Evolutionary conservation across 1,140 invertebrate genomes (phyloP), one percentile per base, ranked within the genome.

Genomic region (Nymphalis io): DNA sequence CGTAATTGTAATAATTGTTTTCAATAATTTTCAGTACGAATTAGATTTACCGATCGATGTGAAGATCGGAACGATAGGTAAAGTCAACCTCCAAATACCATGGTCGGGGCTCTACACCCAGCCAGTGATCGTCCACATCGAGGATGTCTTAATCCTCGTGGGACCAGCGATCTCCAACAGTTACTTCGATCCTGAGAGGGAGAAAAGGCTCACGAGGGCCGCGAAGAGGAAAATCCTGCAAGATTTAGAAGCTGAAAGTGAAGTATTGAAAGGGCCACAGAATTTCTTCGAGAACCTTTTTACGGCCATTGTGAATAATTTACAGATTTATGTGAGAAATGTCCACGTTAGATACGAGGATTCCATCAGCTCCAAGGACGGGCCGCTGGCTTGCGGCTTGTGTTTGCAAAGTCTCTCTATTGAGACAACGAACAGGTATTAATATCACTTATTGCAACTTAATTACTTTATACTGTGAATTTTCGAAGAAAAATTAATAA

Each of bases 341-440:
- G 93, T 98, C 60, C 96, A 98, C 85, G 93, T 98, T 58, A 93
- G 96, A 76, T 98, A 97, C 78, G 96, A 97, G 83, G 96, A 97
- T 83, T 93, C 93, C 16, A 90, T 95, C 70, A 94, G 93, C 58
- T 95, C 94, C 60, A 94, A 93, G 38, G 93, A 94, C 67, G 93
- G 93, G 46, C 94, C 95, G 10, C 92, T 96, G 79, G 94, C 96
- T 1, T 95, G 94, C 86, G 96, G 96, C 15, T 79, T 97, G n/a
- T 96, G 96, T 87, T 90, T 98, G 65, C 95, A 96, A 82, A 95
- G 93, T 78, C 91, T 97, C 61, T 95, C 95, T 13, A 94, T 96
- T 59, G 95, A 96, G 81, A 96, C 96, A 15, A 97, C 96, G 12
- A 96, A 97, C 79, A 96, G 94, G 95, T 95, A 88, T 89, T 8